These are phyloP conservation scores for Diglossa cyanea DNA, from an alignment of 2,797 vertebrate genomes.

Conservation along the genomic window DNA sequence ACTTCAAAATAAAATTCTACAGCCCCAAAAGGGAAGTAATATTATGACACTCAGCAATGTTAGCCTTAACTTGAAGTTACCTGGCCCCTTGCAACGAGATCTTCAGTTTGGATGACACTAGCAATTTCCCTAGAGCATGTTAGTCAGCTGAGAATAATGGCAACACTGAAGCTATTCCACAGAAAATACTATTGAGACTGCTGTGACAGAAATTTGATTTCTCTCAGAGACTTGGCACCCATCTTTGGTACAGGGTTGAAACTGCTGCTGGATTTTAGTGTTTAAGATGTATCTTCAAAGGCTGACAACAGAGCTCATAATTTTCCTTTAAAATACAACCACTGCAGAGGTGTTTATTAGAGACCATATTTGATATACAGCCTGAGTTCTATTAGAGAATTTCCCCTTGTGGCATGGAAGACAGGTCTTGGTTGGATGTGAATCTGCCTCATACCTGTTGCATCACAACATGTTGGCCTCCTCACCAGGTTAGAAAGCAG, in stretches of 20 bases:
- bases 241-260: neutral
- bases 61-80: neutral
- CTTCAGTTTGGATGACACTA: neutral
- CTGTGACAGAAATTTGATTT: neutral
- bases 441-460: neutral
- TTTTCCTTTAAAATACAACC: neutral
- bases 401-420: neutral
- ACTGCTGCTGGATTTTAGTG: neutral
- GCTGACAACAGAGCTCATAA: neutral
- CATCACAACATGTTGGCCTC: rapidly evolving
- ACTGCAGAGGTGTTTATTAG: neutral
- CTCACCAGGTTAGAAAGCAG: neutral
- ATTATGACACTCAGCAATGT: neutral
- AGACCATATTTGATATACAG: neutral
- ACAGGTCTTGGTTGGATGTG: neutral
- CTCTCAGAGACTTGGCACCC: neutral
- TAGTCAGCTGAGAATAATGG: neutral
- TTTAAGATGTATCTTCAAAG: neutral
- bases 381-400: neutral
- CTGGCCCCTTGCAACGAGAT: neutral
- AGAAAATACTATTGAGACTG: neutral
- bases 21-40: neutral
- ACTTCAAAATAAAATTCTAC: slow-evolving; percentile 11
- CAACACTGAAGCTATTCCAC: neutral
- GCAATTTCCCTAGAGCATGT: neutral